These are phyloP conservation scores for Pollachius pollachius DNA, from an alignment of 2,113 vertebrate species.

Conservation along the genomic window DNA sequence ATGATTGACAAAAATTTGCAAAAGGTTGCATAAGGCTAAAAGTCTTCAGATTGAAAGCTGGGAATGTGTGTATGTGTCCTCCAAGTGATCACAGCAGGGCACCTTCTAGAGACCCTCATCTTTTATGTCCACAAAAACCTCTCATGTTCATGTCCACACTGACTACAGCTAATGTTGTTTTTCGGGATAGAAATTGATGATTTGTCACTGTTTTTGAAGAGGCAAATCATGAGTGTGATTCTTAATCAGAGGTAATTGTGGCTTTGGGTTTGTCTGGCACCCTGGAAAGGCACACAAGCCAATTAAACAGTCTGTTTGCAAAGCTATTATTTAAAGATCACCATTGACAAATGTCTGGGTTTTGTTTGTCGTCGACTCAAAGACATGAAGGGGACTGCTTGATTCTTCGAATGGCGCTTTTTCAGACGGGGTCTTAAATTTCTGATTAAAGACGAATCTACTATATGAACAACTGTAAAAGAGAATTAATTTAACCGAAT, in stretches of 20 bases:
- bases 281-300: constrained; percentile 34
- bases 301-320: constrained; percentile 37
- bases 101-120: constrained; percentile 43
- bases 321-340: constrained; percentile 20
- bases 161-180: constrained; percentile 50
- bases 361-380: constrained; percentile 33
- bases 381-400: not conserved
- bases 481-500: constrained; percentile 44
- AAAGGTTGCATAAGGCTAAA: constrained; percentile 56
- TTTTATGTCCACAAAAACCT: constrained; percentile 39
- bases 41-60: constrained; percentile 51
- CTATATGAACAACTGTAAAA: constrained; percentile 27
- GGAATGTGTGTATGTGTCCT: constrained; percentile 63
- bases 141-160: constrained; percentile 30
- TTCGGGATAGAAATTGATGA: constrained; percentile 45
- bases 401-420: not conserved
- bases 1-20: too few species aligned
- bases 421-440: constrained; percentile 20
- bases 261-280: constrained; percentile 30
- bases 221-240: constrained; percentile 55
- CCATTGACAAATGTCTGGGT: constrained; percentile 39
- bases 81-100: constrained; percentile 59
- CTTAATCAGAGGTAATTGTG: constrained; percentile 58
- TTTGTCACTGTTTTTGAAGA: constrained; percentile 29
- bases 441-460: constrained; percentile 28